These are phyloP conservation scores for Conus ventricosus DNA, from an alignment of 1,140 invertebrate genomes.

Conservation along the genomic window DNA sequence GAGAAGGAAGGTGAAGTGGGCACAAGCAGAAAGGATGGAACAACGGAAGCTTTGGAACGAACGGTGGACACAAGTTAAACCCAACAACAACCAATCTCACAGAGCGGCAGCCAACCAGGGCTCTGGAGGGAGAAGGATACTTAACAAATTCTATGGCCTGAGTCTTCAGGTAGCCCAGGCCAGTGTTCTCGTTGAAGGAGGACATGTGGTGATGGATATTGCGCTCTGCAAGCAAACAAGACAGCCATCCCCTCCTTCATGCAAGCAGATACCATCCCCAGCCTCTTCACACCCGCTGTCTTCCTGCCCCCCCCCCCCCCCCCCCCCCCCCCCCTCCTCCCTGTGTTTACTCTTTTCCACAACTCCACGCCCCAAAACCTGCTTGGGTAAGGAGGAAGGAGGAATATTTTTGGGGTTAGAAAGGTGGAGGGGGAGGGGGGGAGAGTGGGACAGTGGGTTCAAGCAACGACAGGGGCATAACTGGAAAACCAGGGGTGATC, in stretches of 20 bases:
- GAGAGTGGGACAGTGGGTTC: too few relatives aligned
- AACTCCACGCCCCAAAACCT: background rate
- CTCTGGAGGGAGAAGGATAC: slow-evolving; percentile 74
- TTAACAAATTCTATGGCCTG: slow-evolving; percentile 99
- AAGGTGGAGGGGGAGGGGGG: too few relatives aligned
- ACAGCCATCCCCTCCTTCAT: slow-evolving; percentile 14
- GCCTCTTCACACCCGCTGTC: background rate
- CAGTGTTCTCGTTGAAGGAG: slow-evolving; percentile 98
- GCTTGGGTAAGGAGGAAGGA: too few relatives aligned
- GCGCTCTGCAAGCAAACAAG: slow-evolving; percentile 80
- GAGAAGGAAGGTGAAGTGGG: too few relatives aligned
- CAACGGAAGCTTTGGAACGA: too few relatives aligned
- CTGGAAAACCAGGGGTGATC: too few relatives aligned
- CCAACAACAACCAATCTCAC: too few relatives aligned
- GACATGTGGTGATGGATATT: slow-evolving; percentile 99
- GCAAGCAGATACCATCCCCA: background rate
- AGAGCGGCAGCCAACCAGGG: too few relatives aligned
- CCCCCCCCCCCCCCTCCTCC: background rate
- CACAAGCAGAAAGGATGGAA: too few relatives aligned
- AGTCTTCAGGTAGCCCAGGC: slow-evolving; percentile 95
- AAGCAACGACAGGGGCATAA: too few relatives aligned
- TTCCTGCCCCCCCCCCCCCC: background rate
- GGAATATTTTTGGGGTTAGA: too few relatives aligned
- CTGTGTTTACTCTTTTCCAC: background rate
- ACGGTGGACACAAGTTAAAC: too few relatives aligned